These are phyloP conservation scores for Phengaris alcon DNA, from an alignment of 2,888 invertebrate species.

Conservation along the genomic window DNA sequence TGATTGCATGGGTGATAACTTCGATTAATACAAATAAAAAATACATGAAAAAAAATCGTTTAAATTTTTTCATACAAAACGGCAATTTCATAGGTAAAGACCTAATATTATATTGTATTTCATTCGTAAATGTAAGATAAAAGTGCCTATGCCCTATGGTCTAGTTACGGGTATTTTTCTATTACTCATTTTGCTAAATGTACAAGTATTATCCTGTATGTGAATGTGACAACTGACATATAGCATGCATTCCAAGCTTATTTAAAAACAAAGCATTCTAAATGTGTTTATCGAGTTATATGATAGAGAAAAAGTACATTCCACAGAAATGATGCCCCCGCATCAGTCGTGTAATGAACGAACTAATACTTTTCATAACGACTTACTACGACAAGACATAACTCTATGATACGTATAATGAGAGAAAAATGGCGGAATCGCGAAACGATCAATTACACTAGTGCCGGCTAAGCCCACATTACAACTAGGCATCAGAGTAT, in stretches of 20 bases:
- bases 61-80: too few relatives aligned
- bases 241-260: background rate
- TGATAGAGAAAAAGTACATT: background rate
- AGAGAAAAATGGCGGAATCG: constrained; percentile 30
- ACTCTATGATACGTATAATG: constrained; percentile 29
- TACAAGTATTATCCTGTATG: background rate
- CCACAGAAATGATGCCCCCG: background rate
- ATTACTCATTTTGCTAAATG: too few relatives aligned
- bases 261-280: background rate
- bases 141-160: too few relatives aligned
- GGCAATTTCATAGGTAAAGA: too few relatives aligned
- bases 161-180: too few relatives aligned
- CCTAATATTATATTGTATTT: too few relatives aligned
- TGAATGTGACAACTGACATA: background rate
- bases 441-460: constrained; percentile 59
- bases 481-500: constrained; percentile 50
- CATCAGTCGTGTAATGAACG: background rate
- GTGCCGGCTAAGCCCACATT: constrained; percentile 64
- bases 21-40: too few relatives aligned
- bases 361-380: background rate
- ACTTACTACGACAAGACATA: background rate
- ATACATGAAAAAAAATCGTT: too few relatives aligned
- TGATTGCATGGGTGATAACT: too few relatives aligned
- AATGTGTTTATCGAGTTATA: background rate
- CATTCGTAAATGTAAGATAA: too few relatives aligned